Evolutionary conservation across 1,140 invertebrate genomes (phyloP).

Genomic region (Cydia splendana): DNA sequence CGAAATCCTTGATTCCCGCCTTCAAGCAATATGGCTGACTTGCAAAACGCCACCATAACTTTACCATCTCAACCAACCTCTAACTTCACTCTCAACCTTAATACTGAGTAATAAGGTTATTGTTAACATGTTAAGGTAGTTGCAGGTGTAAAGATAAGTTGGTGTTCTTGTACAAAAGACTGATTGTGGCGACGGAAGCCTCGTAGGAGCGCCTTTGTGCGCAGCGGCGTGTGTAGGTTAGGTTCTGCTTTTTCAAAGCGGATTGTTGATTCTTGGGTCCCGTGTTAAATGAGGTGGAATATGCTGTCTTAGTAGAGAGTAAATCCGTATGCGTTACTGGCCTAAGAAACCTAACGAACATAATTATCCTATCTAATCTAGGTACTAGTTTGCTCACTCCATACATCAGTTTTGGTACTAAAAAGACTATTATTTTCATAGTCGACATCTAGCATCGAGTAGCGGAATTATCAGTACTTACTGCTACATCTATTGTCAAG

Average conservation of each 20-base stretch:
- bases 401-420: too few species aligned
- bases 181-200: constrained; percentile 57
- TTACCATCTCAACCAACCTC: background rate
- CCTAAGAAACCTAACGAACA: too few species aligned
- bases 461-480: too few species aligned
- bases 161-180: constrained; percentile 46
- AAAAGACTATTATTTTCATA: too few species aligned
- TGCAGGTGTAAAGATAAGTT: constrained; percentile 29
- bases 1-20: constrained; percentile 57
- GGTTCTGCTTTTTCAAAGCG: constrained; percentile 31
- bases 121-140: background rate
- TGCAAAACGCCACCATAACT: background rate
- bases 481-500: too few species aligned
- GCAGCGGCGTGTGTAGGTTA: constrained; percentile 24
- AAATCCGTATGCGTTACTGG: background rate
- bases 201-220: constrained; percentile 41
- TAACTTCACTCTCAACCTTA: constrained; percentile 37
- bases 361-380: too few species aligned
- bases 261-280: constrained; percentile 38
- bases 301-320: background rate
- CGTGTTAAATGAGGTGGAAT: background rate
- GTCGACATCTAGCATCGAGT: too few species aligned
- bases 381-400: too few species aligned
- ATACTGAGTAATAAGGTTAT: constrained; percentile 18
- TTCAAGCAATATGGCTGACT: constrained; percentile 46